Percentiles rank a stretch among this genome's conserved stretches.
These are phyloP conservation scores for Troilus luridus DNA, from an alignment of 2,888 invertebrate species.

Conservation along the genomic window DNA sequence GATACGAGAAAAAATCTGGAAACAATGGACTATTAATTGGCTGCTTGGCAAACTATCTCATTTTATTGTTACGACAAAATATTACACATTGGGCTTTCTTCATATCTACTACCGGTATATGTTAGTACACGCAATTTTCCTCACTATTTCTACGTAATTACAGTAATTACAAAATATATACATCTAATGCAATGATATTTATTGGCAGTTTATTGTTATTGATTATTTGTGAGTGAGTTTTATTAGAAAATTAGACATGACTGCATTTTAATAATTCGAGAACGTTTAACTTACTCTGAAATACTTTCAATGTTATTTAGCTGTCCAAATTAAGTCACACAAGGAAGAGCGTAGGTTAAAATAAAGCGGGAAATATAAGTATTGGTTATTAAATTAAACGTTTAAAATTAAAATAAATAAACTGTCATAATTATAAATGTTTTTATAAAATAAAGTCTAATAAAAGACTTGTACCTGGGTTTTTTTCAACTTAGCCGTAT, in stretches of 20 bases:
- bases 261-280: not conserved
- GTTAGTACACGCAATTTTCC: not conserved
- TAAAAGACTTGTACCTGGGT: not conserved
- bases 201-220: too few relatives aligned
- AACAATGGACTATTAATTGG: conserved; percentile 14
- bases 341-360: too few relatives aligned
- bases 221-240: not conserved
- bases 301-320: too few relatives aligned
- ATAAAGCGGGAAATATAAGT: too few relatives aligned
- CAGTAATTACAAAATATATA: too few relatives aligned
- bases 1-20: not conserved
- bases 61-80: not conserved
- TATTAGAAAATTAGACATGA: not conserved
- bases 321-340: too few relatives aligned
- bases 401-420: too few relatives aligned
- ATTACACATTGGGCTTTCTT: not conserved
- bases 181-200: too few relatives aligned
- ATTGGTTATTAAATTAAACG: too few relatives aligned
- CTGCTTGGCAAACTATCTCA: conserved; percentile 10
- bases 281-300: too few relatives aligned
- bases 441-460: too few relatives aligned
- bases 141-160: not conserved
- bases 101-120: not conserved
- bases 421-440: too few relatives aligned
- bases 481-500: not conserved